These are phyloP conservation scores for Campopleginae sp. DNA, from an alignment of 2,888 invertebrate species.

Conservation along the genomic window DNA sequence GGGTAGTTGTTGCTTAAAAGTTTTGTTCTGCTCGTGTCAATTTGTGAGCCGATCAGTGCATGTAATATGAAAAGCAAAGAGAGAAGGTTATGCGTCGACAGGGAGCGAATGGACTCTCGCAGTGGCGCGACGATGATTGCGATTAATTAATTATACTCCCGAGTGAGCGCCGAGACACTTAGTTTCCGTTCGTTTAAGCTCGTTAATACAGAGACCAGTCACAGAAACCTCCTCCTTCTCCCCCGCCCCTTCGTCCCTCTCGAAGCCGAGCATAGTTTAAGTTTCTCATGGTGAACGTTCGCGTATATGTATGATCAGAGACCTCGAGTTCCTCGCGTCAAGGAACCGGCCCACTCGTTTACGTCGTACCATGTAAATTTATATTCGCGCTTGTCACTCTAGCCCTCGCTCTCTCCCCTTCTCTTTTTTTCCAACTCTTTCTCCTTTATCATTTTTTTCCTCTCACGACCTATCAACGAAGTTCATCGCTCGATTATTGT, in stretches of 20 bases:
- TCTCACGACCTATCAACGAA: slow-evolving; percentile 32
- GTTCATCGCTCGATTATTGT: slow-evolving; percentile 48
- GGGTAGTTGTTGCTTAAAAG: not conserved
- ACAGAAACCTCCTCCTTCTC: slow-evolving; percentile 58
- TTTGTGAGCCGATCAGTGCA: slow-evolving; percentile 39
- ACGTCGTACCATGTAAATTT: slow-evolving; percentile 81
- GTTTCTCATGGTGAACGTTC: slow-evolving; percentile 62
- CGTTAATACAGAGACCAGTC: slow-evolving; percentile 79
- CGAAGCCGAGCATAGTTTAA: slow-evolving; percentile 43
- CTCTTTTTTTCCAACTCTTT: slow-evolving; percentile 10
- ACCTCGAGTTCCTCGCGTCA: slow-evolving; percentile 69
- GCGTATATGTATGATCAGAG: slow-evolving; percentile 55
- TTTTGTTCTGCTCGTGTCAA: slow-evolving; percentile 42
- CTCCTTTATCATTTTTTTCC: slow-evolving; percentile 25
- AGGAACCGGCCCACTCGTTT: slow-evolving; percentile 81
- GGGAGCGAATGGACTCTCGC: slow-evolving; percentile 55
- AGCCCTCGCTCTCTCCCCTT: slow-evolving; percentile 24
- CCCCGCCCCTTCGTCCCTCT: slow-evolving; percentile 6
- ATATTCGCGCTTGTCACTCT: slow-evolving; percentile 65
- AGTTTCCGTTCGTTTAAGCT: slow-evolving; percentile 84
- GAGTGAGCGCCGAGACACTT: slow-evolving; percentile 81
- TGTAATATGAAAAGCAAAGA: slow-evolving; percentile 35
- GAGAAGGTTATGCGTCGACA: slow-evolving; percentile 48
- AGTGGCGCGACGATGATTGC: slow-evolving; percentile 71
- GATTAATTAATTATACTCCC: slow-evolving; percentile 84